These are phyloP conservation scores for Macaria notata DNA, from an alignment of 2,888 invertebrate species.

Conservation along the genomic window DNA sequence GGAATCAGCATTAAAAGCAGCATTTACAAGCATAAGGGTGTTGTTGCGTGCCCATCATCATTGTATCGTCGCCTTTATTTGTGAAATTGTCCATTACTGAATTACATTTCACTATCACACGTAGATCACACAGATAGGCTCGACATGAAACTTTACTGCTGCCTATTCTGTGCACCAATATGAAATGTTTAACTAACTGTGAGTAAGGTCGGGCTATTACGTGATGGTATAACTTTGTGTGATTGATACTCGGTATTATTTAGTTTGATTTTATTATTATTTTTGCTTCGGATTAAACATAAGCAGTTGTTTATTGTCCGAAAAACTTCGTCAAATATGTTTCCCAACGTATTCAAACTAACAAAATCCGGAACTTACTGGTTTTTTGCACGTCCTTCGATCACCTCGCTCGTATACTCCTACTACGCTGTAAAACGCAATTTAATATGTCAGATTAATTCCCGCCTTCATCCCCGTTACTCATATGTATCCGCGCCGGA, in stretches of 20 bases:
- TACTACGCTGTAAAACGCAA: too few species aligned
- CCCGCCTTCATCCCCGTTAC: too few species aligned
- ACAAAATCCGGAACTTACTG: too few species aligned
- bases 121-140: slow-evolving; percentile 49
- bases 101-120: slow-evolving; percentile 53
- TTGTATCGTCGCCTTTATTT: slow-evolving; percentile 45
- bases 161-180: slow-evolving; percentile 29
- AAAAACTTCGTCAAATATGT: too few species aligned
- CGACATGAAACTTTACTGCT: slow-evolving; percentile 38
- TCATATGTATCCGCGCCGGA: too few species aligned
- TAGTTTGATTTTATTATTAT: background rate
- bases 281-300: too few species aligned
- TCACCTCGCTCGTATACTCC: too few species aligned
- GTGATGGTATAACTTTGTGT: background rate
- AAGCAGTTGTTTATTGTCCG: too few species aligned
- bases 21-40: slow-evolving; percentile 24
- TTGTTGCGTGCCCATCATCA: slow-evolving; percentile 58
- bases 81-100: slow-evolving; percentile 54
- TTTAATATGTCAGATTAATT: too few species aligned
- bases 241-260: background rate
- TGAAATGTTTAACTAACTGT: slow-evolving; percentile 35
- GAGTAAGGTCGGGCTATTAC: slow-evolving; percentile 14
- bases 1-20: slow-evolving; percentile 15
- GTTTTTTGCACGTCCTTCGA: too few species aligned
- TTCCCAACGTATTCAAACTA: too few species aligned